phyloP scores from a whole-genome alignment of 2,888 invertebrate genomes.

The Helleia helle region DNA sequence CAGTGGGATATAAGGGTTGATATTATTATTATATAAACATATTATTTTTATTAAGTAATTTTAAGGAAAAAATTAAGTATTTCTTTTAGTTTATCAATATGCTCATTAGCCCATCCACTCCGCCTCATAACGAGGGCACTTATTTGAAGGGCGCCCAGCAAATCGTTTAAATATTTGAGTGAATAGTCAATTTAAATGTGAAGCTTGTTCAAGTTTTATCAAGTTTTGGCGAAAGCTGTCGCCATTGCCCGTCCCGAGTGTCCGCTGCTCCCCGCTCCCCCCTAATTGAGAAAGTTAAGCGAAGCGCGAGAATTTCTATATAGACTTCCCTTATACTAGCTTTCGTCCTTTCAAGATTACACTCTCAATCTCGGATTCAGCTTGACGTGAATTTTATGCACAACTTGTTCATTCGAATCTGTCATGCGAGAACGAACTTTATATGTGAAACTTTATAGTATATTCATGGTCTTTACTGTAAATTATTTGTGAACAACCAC shows the following conservation, averaged over 20 bases:
- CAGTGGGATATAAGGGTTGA: too few relatives aligned
- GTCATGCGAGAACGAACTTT: conserved; percentile 4
- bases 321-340: conserved; percentile 21
- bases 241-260: conserved; percentile 13
- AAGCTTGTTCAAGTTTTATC: conserved; percentile 18
- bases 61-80: too few relatives aligned
- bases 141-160: background rate
- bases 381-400: conserved; percentile 6
- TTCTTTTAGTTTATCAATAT: background rate
- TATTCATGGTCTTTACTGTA: too few relatives aligned
- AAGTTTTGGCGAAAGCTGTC: conserved; percentile 13
- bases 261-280: conserved; percentile 14
- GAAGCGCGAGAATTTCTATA: conserved; percentile 25
- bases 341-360: conserved; percentile 20
- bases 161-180: conserved; percentile 11
- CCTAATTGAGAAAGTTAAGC: conserved; percentile 29
- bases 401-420: conserved; percentile 10
- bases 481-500: too few relatives aligned
- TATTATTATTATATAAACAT: too few relatives aligned
- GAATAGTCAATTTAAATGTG: conserved; percentile 18
- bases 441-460: background rate
- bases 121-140: background rate
- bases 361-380: conserved; percentile 13
- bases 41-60: too few relatives aligned
- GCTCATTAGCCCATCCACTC: background rate